Evolutionary conservation across 2,888 invertebrate species (phyloP).

Genomic region (Balanococcus diminutus): DNA sequence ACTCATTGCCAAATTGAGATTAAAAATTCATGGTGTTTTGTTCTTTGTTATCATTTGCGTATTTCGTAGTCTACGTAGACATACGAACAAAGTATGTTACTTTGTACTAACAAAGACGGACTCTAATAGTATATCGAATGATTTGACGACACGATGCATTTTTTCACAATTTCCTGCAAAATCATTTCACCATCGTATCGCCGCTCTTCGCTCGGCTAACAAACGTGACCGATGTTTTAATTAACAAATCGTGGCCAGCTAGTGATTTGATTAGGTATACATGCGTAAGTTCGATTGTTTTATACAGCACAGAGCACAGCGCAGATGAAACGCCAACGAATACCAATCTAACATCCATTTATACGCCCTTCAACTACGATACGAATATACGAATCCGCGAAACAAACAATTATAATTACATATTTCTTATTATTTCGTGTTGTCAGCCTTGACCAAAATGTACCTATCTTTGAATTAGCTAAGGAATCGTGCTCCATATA

Average conservation of each 20-base stretch:
- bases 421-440: conserved; percentile 34
- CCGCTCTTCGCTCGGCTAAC: not conserved
- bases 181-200: not conserved
- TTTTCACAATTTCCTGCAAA: conserved; percentile 10
- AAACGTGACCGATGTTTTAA: conserved; percentile 31
- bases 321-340: not conserved
- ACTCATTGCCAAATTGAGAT: conserved; percentile 15
- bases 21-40: not conserved
- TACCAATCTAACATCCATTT: not conserved
- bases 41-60: not conserved
- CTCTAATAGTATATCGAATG: not conserved
- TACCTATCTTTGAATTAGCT: conserved; percentile 8
- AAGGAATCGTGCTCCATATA: conserved; percentile 38
- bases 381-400: conserved; percentile 16
- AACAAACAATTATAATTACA: conserved; percentile 36
- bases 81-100: not conserved
- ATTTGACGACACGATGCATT: not conserved
- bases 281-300: not conserved
- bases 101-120: not conserved
- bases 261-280: too few species aligned
- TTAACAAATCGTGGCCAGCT: not conserved
- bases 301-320: not conserved
- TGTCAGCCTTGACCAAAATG: conserved; percentile 37
- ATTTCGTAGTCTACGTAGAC: too few species aligned
- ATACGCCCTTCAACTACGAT: not conserved